Conservation (phyloP, 92 coral and sea anemone species). For the Hydrozoanthus gracilis region DNA sequence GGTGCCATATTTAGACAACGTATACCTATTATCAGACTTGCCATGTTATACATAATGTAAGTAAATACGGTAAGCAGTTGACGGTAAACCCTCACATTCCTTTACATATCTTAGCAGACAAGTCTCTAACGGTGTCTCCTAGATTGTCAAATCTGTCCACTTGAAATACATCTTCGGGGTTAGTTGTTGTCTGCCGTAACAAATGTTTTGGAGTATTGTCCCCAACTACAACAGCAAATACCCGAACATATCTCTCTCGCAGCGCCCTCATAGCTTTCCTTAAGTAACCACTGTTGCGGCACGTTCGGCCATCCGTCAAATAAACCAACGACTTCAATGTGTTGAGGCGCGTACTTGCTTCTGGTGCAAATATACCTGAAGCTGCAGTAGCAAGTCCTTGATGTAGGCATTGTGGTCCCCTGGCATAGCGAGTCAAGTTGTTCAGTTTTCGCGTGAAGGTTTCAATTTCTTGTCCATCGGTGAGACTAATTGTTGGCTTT, state of each 20-base stretch:
- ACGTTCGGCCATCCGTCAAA: slow-evolving; percentile 16
- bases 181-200: slow-evolving; percentile 7
- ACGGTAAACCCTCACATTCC: not conserved
- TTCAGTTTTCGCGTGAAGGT: slow-evolving; percentile 14
- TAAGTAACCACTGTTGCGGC: not conserved
- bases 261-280: slow-evolving; percentile 4
- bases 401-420: slow-evolving; percentile 7
- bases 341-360: not conserved
- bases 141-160: slow-evolving; percentile 18
- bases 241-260: slow-evolving; percentile 23
- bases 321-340: slow-evolving; percentile 27
- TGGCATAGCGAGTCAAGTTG: not conserved
- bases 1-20: too few relatives aligned
- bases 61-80: too few relatives aligned
- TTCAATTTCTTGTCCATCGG: slow-evolving; percentile 1
- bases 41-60: too few relatives aligned
- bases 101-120: slow-evolving; percentile 25
- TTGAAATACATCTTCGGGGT: not conserved
- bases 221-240: slow-evolving; percentile 31
- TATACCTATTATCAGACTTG: too few relatives aligned
- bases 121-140: not conserved
- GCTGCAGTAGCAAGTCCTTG: slow-evolving; percentile 22
- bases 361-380: slow-evolving; percentile 22
- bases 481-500: slow-evolving; percentile 7
- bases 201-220: not conserved